Evolutionary conservation across 2,888 invertebrate genomes (phyloP).

Genomic region (Tuta absoluta): DNA sequence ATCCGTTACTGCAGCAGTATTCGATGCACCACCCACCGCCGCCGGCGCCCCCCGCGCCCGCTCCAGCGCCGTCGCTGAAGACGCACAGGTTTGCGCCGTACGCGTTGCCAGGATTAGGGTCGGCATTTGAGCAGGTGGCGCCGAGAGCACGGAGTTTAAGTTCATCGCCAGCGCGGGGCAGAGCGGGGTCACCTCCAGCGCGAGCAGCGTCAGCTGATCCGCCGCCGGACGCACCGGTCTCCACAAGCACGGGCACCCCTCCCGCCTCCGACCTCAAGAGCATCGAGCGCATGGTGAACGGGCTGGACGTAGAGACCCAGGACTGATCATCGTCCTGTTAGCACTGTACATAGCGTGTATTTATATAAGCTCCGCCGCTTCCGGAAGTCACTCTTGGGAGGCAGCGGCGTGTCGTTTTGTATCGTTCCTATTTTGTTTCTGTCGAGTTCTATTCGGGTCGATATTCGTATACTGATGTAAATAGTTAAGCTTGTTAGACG

Average conservation of each 20-base stretch:
- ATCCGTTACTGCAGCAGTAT: conserved; percentile 93
- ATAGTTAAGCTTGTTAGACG: conserved; percentile 75
- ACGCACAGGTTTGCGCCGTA: conserved; percentile 93
- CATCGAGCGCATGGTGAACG: conserved; percentile 99
- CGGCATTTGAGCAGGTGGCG: conserved; percentile 94
- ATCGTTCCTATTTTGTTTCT: conserved; percentile 81
- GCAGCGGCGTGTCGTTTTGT: conserved; percentile 67
- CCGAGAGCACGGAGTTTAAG: conserved; percentile 86
- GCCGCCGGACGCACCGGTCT: conserved; percentile 80
- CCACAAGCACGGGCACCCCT: conserved; percentile 80
- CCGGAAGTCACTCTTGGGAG: conserved; percentile 39
- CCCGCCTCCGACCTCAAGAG: conserved; percentile 93
- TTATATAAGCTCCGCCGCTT: conserved; percentile 59
- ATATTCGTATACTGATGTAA: conserved; percentile 73
- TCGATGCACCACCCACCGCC: conserved; percentile 85
- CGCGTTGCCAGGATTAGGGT: conserved; percentile 89
- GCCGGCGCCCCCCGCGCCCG: conserved; percentile 82
- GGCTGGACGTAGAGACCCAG: conserved; percentile 91
- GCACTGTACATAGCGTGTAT: conserved; percentile 76
- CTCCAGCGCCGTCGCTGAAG: conserved; percentile 83
- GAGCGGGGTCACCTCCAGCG: conserved; percentile 62
- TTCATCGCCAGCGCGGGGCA: conserved; percentile 79
- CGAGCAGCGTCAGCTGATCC: conserved; percentile 78
- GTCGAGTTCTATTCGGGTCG: conserved; percentile 78
- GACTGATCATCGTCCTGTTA: conserved; percentile 62